Conservation (phyloP, 1,140 invertebrate genomes). For the Cyclargus thomasi region DNA sequence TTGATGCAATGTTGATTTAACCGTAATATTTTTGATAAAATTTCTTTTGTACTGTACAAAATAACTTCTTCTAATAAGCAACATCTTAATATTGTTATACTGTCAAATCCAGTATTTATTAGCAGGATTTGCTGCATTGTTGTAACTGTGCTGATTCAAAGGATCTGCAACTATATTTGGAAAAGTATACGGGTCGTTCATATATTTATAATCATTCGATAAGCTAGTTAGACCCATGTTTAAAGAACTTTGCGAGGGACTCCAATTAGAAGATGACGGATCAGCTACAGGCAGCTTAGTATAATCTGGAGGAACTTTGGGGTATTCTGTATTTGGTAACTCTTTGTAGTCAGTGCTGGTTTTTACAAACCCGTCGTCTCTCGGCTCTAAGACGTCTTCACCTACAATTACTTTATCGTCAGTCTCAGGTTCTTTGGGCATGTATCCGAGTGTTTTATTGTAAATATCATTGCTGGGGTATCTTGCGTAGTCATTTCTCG, state of each 20-base stretch:
- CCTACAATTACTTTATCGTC: conserved; percentile 57
- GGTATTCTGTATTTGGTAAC: conserved; percentile 63
- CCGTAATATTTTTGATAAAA: neutral
- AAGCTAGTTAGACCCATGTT: conserved; percentile 68
- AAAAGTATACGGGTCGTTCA: conserved; percentile 66
- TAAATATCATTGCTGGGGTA: conserved; percentile 64
- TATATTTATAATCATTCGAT: conserved; percentile 65
- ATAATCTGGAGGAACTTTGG: conserved; percentile 70
- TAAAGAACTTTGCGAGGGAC: conserved; percentile 64
- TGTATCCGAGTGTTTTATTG: conserved; percentile 64
- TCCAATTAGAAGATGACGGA: conserved; percentile 68
- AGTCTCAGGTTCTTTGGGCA: conserved; percentile 60
- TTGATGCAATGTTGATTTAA: conserved; percentile 40
- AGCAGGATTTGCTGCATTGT: conserved; percentile 55
- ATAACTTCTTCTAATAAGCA: conserved; percentile 5
- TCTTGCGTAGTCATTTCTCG: conserved; percentile 68
- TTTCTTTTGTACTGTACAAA: neutral
- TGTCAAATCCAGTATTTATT: conserved; percentile 74
- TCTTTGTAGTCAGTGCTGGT: conserved; percentile 62
- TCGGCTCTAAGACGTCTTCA: conserved; percentile 63
- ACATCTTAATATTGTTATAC: conserved; percentile 1
- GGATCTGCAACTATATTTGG: conserved; percentile 64
- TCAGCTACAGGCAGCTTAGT: conserved; percentile 74
- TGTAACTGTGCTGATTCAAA: conserved; percentile 65
- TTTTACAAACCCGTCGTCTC: conserved; percentile 62